Evolutionary conservation across 2,113 vertebrate genomes (phyloP).

Genomic region (Narcine bancroftii): DNA sequence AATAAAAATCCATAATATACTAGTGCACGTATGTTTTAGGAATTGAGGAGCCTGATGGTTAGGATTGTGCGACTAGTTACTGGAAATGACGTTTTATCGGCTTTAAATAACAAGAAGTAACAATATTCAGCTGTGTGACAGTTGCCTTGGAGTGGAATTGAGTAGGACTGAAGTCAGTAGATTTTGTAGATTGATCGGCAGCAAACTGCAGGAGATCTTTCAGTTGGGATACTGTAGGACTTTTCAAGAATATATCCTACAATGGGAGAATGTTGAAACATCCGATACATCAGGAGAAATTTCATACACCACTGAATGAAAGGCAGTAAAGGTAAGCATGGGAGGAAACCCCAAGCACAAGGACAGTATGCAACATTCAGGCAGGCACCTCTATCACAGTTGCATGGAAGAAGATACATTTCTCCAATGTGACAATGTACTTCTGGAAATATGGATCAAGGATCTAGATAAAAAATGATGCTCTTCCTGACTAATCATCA

Average conservation of each 20-base stretch:
- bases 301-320: neutral
- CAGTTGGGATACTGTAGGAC: neutral
- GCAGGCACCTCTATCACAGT: neutral
- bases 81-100: neutral
- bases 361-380: neutral
- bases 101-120: neutral
- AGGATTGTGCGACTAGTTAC: neutral
- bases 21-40: too few relatives aligned
- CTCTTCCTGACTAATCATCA: neutral
- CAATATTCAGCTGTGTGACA: neutral
- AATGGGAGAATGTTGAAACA: neutral
- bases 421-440: neutral
- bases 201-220: neutral
- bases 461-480: neutral
- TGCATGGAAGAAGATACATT: neutral
- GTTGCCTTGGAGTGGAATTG: neutral
- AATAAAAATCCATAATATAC: too few relatives aligned
- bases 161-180: neutral
- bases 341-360: neutral
- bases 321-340: neutral
- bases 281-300: neutral
- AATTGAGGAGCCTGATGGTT: too few relatives aligned
- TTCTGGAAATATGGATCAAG: neutral
- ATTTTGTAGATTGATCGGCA: neutral
- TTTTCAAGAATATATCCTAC: neutral